Conservation (phyloP, 2,888 invertebrate genomes). For the Meta bourneti region DNA sequence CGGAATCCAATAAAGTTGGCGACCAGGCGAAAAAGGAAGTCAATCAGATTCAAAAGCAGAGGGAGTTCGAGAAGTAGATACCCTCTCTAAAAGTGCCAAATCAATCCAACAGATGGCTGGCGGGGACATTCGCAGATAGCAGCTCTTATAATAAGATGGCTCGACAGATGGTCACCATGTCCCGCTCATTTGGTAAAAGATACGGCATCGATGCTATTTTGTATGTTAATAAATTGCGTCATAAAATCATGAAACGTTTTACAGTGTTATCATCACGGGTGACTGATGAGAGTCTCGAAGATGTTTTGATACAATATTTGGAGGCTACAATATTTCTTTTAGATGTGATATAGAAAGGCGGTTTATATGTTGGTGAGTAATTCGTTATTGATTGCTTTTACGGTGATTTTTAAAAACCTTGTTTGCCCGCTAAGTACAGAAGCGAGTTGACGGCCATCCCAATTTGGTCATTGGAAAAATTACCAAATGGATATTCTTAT, state of each 20-base stretch:
- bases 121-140: constrained; percentile 24
- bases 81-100: constrained; percentile 41
- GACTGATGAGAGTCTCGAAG: too few species aligned
- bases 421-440: too few species aligned
- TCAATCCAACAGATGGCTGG: constrained; percentile 55
- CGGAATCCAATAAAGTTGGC: constrained; percentile 63
- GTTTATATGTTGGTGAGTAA: too few species aligned
- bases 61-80: constrained; percentile 28
- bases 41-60: constrained; percentile 64
- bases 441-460: too few species aligned
- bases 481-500: too few species aligned
- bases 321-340: too few species aligned
- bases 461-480: too few species aligned
- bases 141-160: constrained; percentile 17
- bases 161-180: constrained; percentile 53
- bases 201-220: constrained; percentile 12
- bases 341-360: too few species aligned
- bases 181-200: constrained; percentile 31
- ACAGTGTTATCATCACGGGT: background rate
- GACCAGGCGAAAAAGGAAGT: constrained; percentile 49
- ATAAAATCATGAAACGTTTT: constrained; percentile 32
- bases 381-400: too few species aligned
- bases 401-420: too few species aligned
- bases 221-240: constrained; percentile 14
- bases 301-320: too few species aligned